Evolutionary conservation across 1,140 invertebrate species (phyloP), one percentile per base, ranked within the genome.

Genomic region (Callitettix versicolor): DNA sequence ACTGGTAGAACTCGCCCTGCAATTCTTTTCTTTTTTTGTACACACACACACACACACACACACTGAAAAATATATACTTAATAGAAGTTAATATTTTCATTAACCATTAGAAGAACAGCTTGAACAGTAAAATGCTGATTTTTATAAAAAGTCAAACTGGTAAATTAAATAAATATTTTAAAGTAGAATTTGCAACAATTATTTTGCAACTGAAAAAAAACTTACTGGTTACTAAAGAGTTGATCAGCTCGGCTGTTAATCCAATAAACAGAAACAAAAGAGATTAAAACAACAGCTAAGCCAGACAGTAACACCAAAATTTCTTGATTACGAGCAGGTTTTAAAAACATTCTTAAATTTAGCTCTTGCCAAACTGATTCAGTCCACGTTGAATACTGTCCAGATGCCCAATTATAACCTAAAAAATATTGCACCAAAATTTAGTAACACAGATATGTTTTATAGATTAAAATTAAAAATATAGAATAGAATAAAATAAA

Each of bases 341-440:
- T 78, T 5, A 95, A 70, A 67, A 94, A 95, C 69, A 95, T 81
- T 55, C 87, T 75, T 21, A 88, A 78, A 53, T 76, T 80, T 55
- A 89, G 75, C 17, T 75, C 69, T 33, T 76, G 67, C 91, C 91
- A 95, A 11, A 85, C 78, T 2, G 89, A 93, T 76, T 96, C 92
- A 18, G 91, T 88, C 92, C 92, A 96, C 7, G 89, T 85, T 0
- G 91, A 90, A 69, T 85, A 95, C 56, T 79, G 40, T 2, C 81
- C 80, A 0, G 86, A 90, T 20, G 73, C 72, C 79, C 86, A 86
- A 64, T 93, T 76, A 65, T 93, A 91, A 63, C 78, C 88, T 91
- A 64, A 6, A 62, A 57, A 61, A 60, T 56, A 56, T 15, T 9
- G 6, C 7, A 43, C 6, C 6, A 34, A 34, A 34, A 34, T 34